Evolutionary conservation across 2,888 invertebrate genomes (phyloP).

Genomic region (Drosophila pseudotakahashii): DNA sequence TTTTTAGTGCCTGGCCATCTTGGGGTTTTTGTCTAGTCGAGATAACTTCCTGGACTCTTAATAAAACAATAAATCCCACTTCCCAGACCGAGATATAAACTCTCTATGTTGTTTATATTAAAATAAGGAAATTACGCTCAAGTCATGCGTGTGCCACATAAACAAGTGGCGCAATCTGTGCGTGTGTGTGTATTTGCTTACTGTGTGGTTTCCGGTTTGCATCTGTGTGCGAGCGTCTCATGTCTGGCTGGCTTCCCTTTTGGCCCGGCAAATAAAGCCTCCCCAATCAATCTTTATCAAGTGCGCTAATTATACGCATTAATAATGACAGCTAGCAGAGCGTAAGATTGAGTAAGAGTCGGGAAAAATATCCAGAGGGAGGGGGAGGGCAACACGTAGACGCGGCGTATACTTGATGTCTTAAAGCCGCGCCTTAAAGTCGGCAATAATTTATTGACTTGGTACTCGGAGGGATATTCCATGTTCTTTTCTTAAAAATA

Average conservation of each 20-base stretch:
- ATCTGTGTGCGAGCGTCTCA: conserved; percentile 25
- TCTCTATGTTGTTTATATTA: conserved; percentile 10
- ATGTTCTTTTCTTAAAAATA: too few relatives aligned
- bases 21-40: conserved; percentile 18
- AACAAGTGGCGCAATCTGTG: conserved; percentile 58
- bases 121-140: conserved; percentile 59
- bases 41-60: conserved; percentile 42
- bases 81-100: conserved; percentile 25
- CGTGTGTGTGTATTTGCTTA: conserved; percentile 51
- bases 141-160: conserved; percentile 74
- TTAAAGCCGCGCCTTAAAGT: conserved; percentile 21
- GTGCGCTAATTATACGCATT: conserved; percentile 72
- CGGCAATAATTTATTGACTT: conserved; percentile 5
- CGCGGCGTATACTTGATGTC: conserved; percentile 31
- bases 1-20: conserved; percentile 13
- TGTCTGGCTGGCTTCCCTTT: conserved; percentile 46
- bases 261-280: conserved; percentile 40
- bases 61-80: conserved; percentile 67
- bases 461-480: background rate
- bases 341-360: conserved; percentile 9
- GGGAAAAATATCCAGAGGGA: background rate
- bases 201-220: conserved; percentile 54
- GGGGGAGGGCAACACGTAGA: conserved; percentile 43
- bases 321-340: conserved; percentile 66
- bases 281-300: conserved; percentile 76